Evolutionary conservation across 2,888 invertebrate genomes (phyloP).

Genomic region (Netelia fuscicornis): DNA sequence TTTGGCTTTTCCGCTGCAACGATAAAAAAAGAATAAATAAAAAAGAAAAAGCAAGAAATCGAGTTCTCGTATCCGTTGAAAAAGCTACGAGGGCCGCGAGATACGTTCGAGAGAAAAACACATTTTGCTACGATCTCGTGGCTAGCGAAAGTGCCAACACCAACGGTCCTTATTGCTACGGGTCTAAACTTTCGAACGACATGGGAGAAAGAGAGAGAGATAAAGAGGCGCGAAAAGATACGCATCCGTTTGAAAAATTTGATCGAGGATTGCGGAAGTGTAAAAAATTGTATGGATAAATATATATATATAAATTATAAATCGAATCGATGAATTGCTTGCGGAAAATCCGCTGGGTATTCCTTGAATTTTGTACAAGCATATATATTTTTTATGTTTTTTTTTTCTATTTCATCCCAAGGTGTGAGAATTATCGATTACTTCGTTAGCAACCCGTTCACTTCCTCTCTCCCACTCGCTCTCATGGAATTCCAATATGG

Average conservation of each 20-base stretch:
- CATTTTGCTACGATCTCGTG: background rate
- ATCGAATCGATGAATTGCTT: background rate
- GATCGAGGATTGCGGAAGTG: conserved; percentile 1
- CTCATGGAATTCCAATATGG: conserved; percentile 40
- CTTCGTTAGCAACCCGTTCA: conserved; percentile 43
- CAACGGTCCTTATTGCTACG: background rate
- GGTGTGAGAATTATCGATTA: conserved; percentile 46
- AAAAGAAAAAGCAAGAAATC: background rate
- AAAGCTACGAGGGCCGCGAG: background rate
- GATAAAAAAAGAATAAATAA: conserved; percentile 34
- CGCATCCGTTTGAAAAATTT: conserved; percentile 11
- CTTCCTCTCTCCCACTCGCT: conserved; percentile 43
- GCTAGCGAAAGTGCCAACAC: background rate
- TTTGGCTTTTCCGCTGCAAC: conserved; percentile 30
- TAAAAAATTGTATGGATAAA: background rate
- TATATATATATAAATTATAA: background rate
- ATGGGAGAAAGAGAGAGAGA: background rate
- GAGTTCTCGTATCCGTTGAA: background rate
- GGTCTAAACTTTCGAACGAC: background rate
- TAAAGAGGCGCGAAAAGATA: background rate
- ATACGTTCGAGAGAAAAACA: conserved; percentile 7
- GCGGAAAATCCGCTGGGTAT: conserved; percentile 22
- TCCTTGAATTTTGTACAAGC: background rate
- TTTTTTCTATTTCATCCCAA: conserved; percentile 6
- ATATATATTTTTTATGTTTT: background rate